These are phyloP conservation scores for Drosophila busckii DNA, from an alignment of 1,140 invertebrate species.

Conservation along the genomic window DNA sequence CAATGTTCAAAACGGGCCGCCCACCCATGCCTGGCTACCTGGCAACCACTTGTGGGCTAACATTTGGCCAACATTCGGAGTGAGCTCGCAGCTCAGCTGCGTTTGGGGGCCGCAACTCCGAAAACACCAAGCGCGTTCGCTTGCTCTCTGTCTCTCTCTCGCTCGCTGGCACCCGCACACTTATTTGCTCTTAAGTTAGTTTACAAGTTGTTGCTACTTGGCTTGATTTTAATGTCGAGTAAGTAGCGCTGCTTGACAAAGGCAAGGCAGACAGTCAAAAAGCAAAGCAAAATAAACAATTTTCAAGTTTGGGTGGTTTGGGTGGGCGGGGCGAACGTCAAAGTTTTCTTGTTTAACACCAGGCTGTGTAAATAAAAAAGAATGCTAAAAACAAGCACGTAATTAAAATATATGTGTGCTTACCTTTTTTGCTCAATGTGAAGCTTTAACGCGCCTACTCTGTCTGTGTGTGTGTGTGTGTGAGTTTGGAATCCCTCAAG, in stretches of 20 bases:
- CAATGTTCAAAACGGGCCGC: no score
- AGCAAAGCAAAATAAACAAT: slow-evolving; percentile 34
- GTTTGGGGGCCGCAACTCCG: slow-evolving; percentile 23
- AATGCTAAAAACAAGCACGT: slow-evolving; percentile 56
- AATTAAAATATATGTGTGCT: slow-evolving; percentile 72
- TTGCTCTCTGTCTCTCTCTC: no score
- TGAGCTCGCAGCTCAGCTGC: slow-evolving; percentile 41
- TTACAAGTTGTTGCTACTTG: slow-evolving; percentile 28
- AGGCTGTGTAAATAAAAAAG: slow-evolving; percentile 64
- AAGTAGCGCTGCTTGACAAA: slow-evolving; percentile 3
- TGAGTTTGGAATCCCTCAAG: slow-evolving; percentile 10
- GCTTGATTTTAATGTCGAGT: slow-evolving; percentile 21
- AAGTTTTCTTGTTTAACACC: slow-evolving; percentile 41
- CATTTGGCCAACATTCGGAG: slow-evolving; percentile 39
- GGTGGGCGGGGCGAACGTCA: slow-evolving; percentile 7
- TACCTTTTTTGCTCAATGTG: slow-evolving; percentile 7
- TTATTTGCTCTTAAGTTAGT: slow-evolving; percentile 22
- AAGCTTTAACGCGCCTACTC: slow-evolving; percentile 4
- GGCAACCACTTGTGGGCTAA: slow-evolving; percentile 65
- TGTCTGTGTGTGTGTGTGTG: slow-evolving; percentile 5
- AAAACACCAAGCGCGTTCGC: no score
- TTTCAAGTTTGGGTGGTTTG: slow-evolving; percentile 21
- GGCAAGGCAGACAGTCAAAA: neutral
- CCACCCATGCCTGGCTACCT: slow-evolving; percentile 2
- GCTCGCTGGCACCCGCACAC: no score